These are phyloP conservation scores for Phocoena phocoena DNA, from an alignment of 2,113 vertebrate genomes.

Conservation along the genomic window DNA sequence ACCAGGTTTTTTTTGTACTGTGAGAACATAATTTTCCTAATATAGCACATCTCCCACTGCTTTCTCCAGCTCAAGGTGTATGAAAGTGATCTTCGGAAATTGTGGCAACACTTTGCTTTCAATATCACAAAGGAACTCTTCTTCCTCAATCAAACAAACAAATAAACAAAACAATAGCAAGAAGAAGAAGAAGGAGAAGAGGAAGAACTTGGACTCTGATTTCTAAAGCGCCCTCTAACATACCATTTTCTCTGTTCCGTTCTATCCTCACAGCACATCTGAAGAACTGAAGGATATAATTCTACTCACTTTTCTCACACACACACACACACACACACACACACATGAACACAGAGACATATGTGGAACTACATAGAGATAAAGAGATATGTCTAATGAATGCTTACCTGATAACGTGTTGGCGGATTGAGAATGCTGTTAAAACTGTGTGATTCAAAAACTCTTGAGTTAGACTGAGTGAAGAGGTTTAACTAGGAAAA, in stretches of 20 bases:
- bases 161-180: too few species aligned
- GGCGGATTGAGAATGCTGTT: constrained; percentile 93
- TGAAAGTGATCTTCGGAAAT: not conserved
- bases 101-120: not conserved
- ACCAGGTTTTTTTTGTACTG: not conserved
- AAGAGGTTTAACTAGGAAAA: constrained; percentile 91
- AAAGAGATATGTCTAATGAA: not conserved
- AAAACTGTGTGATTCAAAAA: constrained; percentile 92
- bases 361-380: not conserved
- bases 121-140: not conserved
- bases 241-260: not conserved
- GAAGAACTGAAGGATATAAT: not conserved
- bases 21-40: not conserved
- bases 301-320: not conserved
- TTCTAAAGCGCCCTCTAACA: not conserved
- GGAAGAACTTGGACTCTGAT: not conserved
- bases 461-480: constrained; percentile 90
- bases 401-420: constrained; percentile 91
- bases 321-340: not conserved
- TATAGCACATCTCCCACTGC: not conserved
- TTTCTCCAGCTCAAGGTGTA: not conserved
- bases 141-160: not conserved
- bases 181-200: not conserved
- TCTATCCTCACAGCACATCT: not conserved
- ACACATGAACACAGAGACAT: not conserved